Evolutionary conservation across 2,113 vertebrate genomes (phyloP), one percentile per base, ranked within the genome.

Genomic region (Lanius ludovicianus): DNA sequence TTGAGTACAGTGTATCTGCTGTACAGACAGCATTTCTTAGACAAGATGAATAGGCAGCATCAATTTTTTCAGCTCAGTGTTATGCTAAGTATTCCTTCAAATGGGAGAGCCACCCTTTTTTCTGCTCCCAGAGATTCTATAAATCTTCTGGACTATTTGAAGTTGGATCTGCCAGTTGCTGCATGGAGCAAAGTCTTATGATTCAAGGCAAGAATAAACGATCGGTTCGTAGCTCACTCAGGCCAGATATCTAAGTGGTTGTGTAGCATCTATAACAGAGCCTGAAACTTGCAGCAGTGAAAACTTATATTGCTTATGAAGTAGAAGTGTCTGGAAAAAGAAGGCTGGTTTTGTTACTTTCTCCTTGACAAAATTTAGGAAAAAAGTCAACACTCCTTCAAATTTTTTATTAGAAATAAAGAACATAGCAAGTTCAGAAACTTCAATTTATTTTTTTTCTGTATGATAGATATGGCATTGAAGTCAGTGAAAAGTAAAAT

Each of bases 401-500:
- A 52, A 52, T 9, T 25, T 80, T 80, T 77, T 46, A 30, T 84
- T 77, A 52, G 27, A 59, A 92, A 63, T 80, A 55, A 69, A 74
- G 33, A 59, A 33, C 6, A 24, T 17, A 39, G 9, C 16, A 70
- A 50, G 21, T 55, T 60, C 50, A 71, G 56, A 85, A 88, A 60
- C 3, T 1, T 23, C 10, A 13, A 7, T 5, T 12, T 3, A 3
- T 13, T 57, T 62, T 73, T 68, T 49, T 35, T 20, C 62, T 22
- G 3, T 44, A 18, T 30, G 19, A 35, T 13, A 55, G 12, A 24
- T 44, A 33, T 0, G 0, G 7, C 47, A 50, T 18, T 55, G 41
- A 90, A 83, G 28, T 62, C 27, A 16, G 23, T 73, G 33, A 24
- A 77, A 76, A 46, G 31, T 6, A 84, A 70, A 47, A 15, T 25